Evolutionary conservation across 1,140 invertebrate species (phyloP).

Genomic region (Tribolium madens): DNA sequence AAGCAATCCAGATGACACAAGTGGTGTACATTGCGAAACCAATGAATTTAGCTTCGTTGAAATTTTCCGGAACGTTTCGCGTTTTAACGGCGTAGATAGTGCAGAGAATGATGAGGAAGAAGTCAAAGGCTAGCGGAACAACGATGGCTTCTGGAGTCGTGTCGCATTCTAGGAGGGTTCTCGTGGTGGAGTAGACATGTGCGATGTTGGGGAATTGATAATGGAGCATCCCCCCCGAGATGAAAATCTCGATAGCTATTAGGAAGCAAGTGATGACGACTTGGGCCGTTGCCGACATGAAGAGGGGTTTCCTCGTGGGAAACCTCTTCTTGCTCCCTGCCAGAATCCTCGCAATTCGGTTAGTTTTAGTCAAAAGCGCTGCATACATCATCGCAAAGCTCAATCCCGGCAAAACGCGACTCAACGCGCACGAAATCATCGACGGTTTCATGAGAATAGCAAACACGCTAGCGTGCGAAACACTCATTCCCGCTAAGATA

Average conservation of each 20-base stretch:
- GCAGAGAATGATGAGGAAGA: slow-evolving; percentile 82
- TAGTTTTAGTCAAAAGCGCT: slow-evolving; percentile 87
- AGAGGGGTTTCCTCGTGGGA: slow-evolving; percentile 81
- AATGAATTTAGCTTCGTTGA: slow-evolving; percentile 88
- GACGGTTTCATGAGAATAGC: slow-evolving; percentile 80
- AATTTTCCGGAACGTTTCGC: slow-evolving; percentile 88
- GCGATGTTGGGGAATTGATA: slow-evolving; percentile 76
- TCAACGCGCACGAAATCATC: slow-evolving; percentile 75
- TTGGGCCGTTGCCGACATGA: slow-evolving; percentile 71
- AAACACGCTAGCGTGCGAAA: slow-evolving; percentile 71
- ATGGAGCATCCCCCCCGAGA: slow-evolving; percentile 77
- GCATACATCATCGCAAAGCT: slow-evolving; percentile 88
- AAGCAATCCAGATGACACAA: slow-evolving; percentile 90
- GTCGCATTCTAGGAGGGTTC: slow-evolving; percentile 78
- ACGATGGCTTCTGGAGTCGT: slow-evolving; percentile 78
- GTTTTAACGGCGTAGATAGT: slow-evolving; percentile 90
- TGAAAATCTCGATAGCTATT: slow-evolving; percentile 78
- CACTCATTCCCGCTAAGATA: slow-evolving; percentile 71
- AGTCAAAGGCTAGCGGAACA: slow-evolving; percentile 83
- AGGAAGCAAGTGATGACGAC: slow-evolving; percentile 77
- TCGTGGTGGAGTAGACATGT: slow-evolving; percentile 71
- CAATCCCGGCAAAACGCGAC: slow-evolving; percentile 79
- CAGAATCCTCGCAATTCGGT: slow-evolving; percentile 86
- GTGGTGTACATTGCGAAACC: slow-evolving; percentile 91
- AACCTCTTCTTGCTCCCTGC: slow-evolving; percentile 86